Conservation (phyloP, 1,140 invertebrate species). For the Pseudomyrmex pallidus region DNA sequence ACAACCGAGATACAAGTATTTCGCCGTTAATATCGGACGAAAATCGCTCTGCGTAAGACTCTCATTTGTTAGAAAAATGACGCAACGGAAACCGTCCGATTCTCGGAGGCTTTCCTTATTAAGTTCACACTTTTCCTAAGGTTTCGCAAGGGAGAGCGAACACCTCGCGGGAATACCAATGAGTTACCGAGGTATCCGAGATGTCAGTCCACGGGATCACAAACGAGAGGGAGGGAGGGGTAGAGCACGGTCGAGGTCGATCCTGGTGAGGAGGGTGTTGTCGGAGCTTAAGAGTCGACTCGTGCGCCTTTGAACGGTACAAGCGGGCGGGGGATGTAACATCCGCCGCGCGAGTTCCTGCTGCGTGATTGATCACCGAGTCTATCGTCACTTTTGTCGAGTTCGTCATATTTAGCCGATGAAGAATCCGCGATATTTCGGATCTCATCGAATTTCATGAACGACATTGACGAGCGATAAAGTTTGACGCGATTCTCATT, state of each 20-base stretch:
- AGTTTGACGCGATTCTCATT: background rate
- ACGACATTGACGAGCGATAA: background rate
- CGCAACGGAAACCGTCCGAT: constrained; percentile 81
- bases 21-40: constrained; percentile 7
- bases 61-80: constrained; percentile 42
- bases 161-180: constrained; percentile 82
- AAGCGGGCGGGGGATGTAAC: constrained; percentile 40
- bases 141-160: constrained; percentile 75
- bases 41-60: constrained; percentile 15
- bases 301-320: constrained; percentile 38
- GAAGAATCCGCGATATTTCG: background rate
- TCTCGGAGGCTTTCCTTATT: constrained; percentile 84
- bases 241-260: constrained; percentile 55
- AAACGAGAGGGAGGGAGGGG: constrained; percentile 28
- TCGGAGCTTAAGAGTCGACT: constrained; percentile 65
- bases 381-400: constrained; percentile 41
- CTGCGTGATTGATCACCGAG: constrained; percentile 45
- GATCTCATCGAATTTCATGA: background rate
- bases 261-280: constrained; percentile 59
- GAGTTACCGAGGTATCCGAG: constrained; percentile 71
- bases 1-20: background rate
- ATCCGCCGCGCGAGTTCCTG: constrained; percentile 27
- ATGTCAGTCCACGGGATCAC: constrained; percentile 57
- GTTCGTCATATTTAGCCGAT: constrained; percentile 11
- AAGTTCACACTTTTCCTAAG: constrained; percentile 85